A percentile compares a stretch with the other conserved stretches of the same genome.
Evolutionary conservation across 1,140 invertebrate species (phyloP).

Genomic region (Telenomus remus): DNA sequence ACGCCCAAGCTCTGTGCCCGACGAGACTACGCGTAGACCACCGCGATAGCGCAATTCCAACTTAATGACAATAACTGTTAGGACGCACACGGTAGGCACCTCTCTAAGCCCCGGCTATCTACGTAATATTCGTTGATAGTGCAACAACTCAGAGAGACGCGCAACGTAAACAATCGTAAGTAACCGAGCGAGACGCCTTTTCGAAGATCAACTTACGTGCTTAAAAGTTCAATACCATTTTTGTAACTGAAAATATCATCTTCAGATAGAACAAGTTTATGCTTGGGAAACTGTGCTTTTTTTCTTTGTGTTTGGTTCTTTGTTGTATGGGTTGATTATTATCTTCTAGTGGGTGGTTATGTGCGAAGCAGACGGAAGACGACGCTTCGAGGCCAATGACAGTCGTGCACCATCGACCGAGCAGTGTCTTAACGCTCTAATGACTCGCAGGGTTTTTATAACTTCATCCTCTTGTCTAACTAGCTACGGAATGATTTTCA

Average conservation of each 20-base stretch:
- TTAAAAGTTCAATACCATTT: too few relatives aligned
- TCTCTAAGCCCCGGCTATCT: neutral
- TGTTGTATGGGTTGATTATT: neutral
- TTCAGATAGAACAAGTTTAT: neutral
- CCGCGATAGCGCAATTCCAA: constrained; percentile 30
- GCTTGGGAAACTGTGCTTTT: neutral
- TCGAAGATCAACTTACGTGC: neutral
- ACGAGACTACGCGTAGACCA: constrained; percentile 32
- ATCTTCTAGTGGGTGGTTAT: neutral
- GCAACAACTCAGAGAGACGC: neutral
- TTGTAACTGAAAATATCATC: neutral
- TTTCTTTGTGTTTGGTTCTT: neutral
- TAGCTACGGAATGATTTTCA: too few relatives aligned
- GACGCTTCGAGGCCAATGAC: constrained; percentile 35
- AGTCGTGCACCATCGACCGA: constrained; percentile 37
- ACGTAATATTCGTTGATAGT: neutral
- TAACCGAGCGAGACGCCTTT: neutral
- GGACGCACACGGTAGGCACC: constrained; percentile 4
- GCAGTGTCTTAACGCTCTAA: constrained; percentile 29
- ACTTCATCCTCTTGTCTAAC: constrained; percentile 12
- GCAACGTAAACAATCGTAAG: neutral
- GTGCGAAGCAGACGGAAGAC: constrained; percentile 4
- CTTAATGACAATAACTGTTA: constrained; percentile 45
- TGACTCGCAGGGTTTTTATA: constrained; percentile 20
- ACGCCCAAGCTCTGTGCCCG: constrained; percentile 25